phyloP scores from a whole-genome alignment of 2,113 vertebrate species.

The Antennarius striatus region DNA sequence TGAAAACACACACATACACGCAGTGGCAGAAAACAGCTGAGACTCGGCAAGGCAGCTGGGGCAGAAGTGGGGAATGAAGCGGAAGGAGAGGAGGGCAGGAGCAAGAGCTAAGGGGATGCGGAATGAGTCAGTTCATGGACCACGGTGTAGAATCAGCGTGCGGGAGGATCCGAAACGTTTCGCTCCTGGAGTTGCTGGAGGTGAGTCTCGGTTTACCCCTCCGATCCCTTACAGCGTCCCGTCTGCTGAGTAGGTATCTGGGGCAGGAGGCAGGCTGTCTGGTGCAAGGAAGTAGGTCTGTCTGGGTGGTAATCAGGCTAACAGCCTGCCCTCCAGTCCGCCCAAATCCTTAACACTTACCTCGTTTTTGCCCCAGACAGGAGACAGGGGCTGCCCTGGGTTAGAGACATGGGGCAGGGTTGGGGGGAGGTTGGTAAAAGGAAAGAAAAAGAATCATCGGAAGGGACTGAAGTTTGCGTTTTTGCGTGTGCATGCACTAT shows the following conservation, averaged over 20 bases:
- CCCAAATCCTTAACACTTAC: constrained; percentile 33
- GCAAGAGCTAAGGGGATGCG: background rate
- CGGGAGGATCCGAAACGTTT: constrained; percentile 40
- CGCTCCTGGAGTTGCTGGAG: constrained; percentile 72
- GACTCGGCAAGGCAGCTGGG: constrained; percentile 48
- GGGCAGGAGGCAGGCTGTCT: constrained; percentile 51
- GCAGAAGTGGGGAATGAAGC: constrained; percentile 59
- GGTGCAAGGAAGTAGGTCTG: background rate
- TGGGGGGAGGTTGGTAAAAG: background rate
- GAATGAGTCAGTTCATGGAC: constrained; percentile 65
- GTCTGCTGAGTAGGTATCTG: constrained; percentile 28
- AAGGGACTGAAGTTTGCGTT: constrained; percentile 7
- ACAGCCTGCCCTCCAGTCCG: constrained; percentile 49
- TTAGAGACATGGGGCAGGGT: constrained; percentile 1
- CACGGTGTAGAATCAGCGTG: constrained; percentile 3
- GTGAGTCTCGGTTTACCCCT: constrained; percentile 69
- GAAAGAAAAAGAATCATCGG: background rate
- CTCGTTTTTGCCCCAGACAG: constrained; percentile 31
- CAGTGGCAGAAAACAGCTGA: constrained; percentile 64
- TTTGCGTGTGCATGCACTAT: constrained; percentile 1
- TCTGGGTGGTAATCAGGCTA: constrained; percentile 38
- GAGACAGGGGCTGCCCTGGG: constrained; percentile 51
- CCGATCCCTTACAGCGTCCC: constrained; percentile 7
- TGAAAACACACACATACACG: constrained; percentile 31
- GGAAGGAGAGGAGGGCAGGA: constrained; percentile 42